A percentile compares a stretch with the other conserved stretches of the same genome.
phyloP scores from a whole-genome alignment of 2,113 vertebrate species.

The Nesogale talazaci region DNA sequence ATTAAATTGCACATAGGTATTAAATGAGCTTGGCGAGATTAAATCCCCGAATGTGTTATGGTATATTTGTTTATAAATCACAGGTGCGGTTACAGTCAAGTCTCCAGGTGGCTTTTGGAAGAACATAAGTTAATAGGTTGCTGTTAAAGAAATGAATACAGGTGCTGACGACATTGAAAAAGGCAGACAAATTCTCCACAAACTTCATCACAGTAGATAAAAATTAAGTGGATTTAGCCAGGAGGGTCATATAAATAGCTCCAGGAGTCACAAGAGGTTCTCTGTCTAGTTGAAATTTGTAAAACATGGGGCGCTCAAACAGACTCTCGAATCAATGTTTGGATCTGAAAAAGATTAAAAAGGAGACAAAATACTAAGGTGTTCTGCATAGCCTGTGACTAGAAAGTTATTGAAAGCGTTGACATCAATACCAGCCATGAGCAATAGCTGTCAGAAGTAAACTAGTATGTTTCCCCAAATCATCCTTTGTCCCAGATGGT shows the following conservation, averaged over 20 bases:
- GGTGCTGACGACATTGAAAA: conserved; percentile 62
- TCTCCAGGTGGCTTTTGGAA: conserved; percentile 66
- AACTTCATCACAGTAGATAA: conserved; percentile 47
- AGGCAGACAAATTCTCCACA: conserved; percentile 23
- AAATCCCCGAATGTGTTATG: conserved; percentile 57
- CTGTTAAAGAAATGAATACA: conserved; percentile 58
- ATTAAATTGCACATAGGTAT: conserved; percentile 57
- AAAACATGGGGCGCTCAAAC: neutral
- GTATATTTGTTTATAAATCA: conserved; percentile 72
- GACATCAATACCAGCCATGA: neutral
- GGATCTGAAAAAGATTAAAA: neutral
- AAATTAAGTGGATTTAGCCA: conserved; percentile 40
- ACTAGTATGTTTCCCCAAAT: neutral
- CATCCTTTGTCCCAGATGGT: neutral
- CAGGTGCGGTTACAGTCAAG: conserved; percentile 63
- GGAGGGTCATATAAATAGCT: conserved; percentile 34
- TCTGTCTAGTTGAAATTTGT: neutral
- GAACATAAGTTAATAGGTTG: conserved; percentile 48
- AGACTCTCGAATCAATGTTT: neutral
- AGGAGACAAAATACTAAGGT: neutral
- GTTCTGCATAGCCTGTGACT: neutral
- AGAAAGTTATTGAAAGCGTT: neutral
- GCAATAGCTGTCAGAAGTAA: neutral
- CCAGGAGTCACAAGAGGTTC: neutral
- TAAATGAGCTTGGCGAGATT: conserved; percentile 64